Base-by-base conservation (phyloP, 92 coral and sea anemone genomes). In the Pocillopora grandis region DNA sequence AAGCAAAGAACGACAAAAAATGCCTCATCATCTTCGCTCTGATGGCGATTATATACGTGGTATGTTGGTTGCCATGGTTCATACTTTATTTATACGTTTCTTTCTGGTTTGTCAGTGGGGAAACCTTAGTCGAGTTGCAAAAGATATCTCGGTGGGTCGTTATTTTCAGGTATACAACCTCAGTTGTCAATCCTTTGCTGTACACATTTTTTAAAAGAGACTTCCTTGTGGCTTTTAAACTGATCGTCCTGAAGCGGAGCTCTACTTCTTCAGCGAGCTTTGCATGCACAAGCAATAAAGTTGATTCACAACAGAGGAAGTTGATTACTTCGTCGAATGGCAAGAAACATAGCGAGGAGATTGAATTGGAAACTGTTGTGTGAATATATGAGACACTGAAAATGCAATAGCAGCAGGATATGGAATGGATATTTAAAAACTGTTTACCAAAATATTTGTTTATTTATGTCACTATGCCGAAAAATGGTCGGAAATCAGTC, bases 61-160 rank as follows among this genome's bases (percentile, higher is more conserved):
- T 90, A n/a, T 91, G 94, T 42, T 91, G 94, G 94, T 68, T 91
- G 6, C 94, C 94, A 1, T 91, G 86, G 88, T 91, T 91, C 71
- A 78, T 87, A 7, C 58, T 88, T 6, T 63, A 73, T 8, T 80
- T 91, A 13, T 87, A 42, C 8, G 71, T 78, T 60, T 75, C 90
- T 7, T 57, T 84, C 36, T 76, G 82, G 81, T 84, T 84, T 61
- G 69, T 66, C 12, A 57, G 69, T n/a, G 12, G 12, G 16, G 61
- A 58, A 55, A 77, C 83, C 10, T 0, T 1, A 5, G 10, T 15
- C 9, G 68, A 18, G 31, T 13, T 83, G 23, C 0, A 0, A 3
- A 17, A 73, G 14, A 0, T 83, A 60, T 56, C 86, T 16, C 65
- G 75, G 35, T 79, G 65, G 23, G 81, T 80, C 18, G 88, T 56